A percentile compares a stretch with the other conserved stretches of the same genome.
Conservation (phyloP, 1,140 invertebrate genomes). For the Orchesella cincta region DNA sequence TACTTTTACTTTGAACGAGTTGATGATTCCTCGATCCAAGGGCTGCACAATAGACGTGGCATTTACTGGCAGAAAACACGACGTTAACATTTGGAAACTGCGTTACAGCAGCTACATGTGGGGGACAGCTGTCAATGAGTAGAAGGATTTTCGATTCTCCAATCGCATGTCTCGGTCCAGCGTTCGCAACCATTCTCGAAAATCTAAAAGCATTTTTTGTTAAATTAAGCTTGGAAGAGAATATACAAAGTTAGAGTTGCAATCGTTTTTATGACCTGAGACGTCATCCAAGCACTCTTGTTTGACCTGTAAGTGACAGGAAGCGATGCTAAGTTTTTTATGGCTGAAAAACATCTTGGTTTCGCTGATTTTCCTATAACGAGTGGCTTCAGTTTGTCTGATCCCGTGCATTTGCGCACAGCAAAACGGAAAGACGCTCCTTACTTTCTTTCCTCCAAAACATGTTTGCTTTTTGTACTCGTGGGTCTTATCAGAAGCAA, state of each 20-base stretch:
- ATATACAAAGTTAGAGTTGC: not conserved
- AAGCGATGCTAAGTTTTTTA: constrained; percentile 4
- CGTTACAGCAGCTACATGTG: constrained; percentile 52
- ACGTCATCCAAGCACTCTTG: constrained; percentile 60
- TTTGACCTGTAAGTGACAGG: constrained; percentile 56
- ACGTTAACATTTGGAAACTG: constrained; percentile 55
- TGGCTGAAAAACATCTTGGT: constrained; percentile 58
- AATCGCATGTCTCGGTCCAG: constrained; percentile 5
- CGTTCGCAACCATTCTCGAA: constrained; percentile 44
- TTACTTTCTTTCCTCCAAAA: constrained; percentile 58
- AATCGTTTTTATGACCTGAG: not conserved
- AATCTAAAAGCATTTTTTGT: constrained; percentile 3
- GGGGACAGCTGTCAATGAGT: constrained; percentile 59
- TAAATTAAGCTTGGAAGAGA: not conserved
- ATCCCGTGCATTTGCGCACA: constrained; percentile 57
- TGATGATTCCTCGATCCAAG: constrained; percentile 59
- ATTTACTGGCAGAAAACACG: constrained; percentile 58
- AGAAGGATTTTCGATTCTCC: constrained; percentile 57
- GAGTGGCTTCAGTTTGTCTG: constrained; percentile 57
- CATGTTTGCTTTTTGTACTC: constrained; percentile 55
- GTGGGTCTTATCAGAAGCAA: constrained; percentile 56
- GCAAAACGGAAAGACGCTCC: constrained; percentile 57
- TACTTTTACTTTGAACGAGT: constrained; percentile 51
- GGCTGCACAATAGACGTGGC: constrained; percentile 57
- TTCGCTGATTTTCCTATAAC: constrained; percentile 59